Base-by-base conservation (phyloP, 2,113 vertebrate genomes). In the Hylia prasina region DNA sequence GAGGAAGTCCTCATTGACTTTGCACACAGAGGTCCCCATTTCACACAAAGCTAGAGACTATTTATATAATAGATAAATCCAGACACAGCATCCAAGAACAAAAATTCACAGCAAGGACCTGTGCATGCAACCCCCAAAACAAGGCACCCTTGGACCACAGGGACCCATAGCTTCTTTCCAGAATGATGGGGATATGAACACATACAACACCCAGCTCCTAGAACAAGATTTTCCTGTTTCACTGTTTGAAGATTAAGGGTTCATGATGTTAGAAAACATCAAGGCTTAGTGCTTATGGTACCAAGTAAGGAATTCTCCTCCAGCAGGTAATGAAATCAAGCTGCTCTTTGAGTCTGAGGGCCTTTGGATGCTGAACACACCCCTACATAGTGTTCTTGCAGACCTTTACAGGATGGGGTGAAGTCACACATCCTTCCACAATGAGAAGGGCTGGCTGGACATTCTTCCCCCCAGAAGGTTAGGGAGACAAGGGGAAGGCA, bases 61-160 rank as follows among this genome's bases (percentile, higher is more conserved):
- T 61, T 85, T 72, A 23, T 37, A 71, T 27, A 35, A 65, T 53
- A 15, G 45, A 53, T 85, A 82, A 71, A 94, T 45, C 25, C 40
- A 80, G 11, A n/a, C 79, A 80, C 85, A 84, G 85, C 56, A 87
- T 6, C 10, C 84, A 90, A 35, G 3, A 11, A 53, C 17, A 93
- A 58, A 83, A 93, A 82, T 72, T 77, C 90, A 92, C 57, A 82
- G 63, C 57, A 91, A 90, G 22, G 50, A 21, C 31, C 30, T 61
- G 16, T 16, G 71, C 78, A 90, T 86, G 88, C 92, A 88, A 58
- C 13, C 24, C 13, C 15, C 73, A 37, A 23, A 81, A 84, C 19
- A 63, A 92, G n/a, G 48, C 37, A 79, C 15, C 5, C 42, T 88
- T 0, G 0, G 39, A 66, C 33, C 18, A 22, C 4, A 2, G 48